phyloP scores from a whole-genome alignment of 2,797 vertebrate species.

The Lates japonicus region DNA sequence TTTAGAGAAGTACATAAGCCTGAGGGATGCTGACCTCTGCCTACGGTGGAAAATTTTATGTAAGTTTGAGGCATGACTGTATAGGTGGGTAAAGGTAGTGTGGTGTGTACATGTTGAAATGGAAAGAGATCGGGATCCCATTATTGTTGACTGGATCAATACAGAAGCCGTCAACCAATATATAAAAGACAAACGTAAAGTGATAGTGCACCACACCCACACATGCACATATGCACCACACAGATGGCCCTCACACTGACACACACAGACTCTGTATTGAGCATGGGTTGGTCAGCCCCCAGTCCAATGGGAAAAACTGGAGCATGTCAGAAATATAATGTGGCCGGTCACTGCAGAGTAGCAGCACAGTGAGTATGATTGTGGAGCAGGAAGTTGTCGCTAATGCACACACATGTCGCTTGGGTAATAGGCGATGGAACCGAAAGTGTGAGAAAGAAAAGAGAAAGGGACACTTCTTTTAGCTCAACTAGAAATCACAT shows the following conservation, averaged over 20 bases:
- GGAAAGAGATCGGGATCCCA: constrained; percentile 56
- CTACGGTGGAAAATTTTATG: constrained; percentile 69
- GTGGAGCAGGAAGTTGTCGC: no score
- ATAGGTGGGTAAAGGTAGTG: constrained; percentile 12
- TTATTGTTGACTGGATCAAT: constrained; percentile 71
- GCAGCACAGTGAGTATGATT: no score
- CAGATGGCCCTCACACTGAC: constrained; percentile 2
- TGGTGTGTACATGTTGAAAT: constrained; percentile 15
- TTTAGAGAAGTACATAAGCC: constrained; percentile 78
- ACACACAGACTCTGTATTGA: constrained; percentile 3
- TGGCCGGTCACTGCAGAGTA: constrained; percentile 47
- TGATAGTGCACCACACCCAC: constrained; percentile 43
- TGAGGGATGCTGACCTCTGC: constrained; percentile 70
- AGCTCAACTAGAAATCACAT: constrained; percentile 70
- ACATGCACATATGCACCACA: constrained; percentile 9
- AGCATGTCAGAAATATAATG: constrained; percentile 48
- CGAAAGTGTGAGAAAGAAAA: constrained; percentile 26
- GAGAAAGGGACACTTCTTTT: constrained; percentile 65
- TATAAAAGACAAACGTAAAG: constrained; percentile 39
- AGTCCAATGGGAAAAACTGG: constrained; percentile 39
- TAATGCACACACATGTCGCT: constrained; percentile 18
- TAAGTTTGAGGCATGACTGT: constrained; percentile 58
- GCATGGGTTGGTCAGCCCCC: no score
- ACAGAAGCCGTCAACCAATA: constrained; percentile 35
- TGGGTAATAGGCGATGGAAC: no score